A percentile compares a stretch with the other conserved stretches of the same genome.
phyloP scores from a whole-genome alignment of 2,797 vertebrate genomes.

The Threskiornis aethiopicus region DNA sequence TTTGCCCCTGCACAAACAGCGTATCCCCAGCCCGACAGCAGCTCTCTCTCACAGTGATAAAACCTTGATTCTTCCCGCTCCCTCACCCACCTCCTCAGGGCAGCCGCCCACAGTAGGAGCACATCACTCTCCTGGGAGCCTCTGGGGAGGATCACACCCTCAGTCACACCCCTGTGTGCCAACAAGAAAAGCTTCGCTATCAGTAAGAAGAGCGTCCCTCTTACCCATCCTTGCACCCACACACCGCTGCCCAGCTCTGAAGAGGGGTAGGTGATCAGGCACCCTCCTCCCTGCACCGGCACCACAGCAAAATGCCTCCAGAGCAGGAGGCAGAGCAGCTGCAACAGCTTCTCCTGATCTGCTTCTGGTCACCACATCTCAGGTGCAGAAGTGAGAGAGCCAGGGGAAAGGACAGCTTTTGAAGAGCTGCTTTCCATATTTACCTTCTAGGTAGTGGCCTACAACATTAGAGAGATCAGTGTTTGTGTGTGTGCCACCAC shows the following conservation, averaged over 20 bases:
- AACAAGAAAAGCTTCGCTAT: background rate
- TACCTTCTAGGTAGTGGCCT: background rate
- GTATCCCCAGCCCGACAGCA: background rate
- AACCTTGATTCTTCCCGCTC: background rate
- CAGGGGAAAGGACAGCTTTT: background rate
- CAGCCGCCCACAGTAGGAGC: background rate
- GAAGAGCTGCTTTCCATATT: background rate
- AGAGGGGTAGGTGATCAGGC: background rate
- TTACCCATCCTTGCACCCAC: accelerated
- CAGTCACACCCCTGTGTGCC: background rate
- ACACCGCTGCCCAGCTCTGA: background rate
- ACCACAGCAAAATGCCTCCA: background rate
- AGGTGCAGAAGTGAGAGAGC: background rate
- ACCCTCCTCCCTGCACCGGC: background rate
- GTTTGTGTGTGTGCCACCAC: background rate
- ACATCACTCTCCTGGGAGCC: background rate
- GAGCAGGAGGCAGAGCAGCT: background rate
- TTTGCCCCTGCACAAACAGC: background rate
- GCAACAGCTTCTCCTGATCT: background rate
- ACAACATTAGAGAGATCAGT: background rate
- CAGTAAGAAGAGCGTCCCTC: background rate
- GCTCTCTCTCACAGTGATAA: background rate
- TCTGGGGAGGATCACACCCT: background rate
- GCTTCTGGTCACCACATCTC: background rate
- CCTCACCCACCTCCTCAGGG: background rate